Evolutionary conservation across 2,113 vertebrate species (phyloP).

Genomic region (Megalops atlanticus): DNA sequence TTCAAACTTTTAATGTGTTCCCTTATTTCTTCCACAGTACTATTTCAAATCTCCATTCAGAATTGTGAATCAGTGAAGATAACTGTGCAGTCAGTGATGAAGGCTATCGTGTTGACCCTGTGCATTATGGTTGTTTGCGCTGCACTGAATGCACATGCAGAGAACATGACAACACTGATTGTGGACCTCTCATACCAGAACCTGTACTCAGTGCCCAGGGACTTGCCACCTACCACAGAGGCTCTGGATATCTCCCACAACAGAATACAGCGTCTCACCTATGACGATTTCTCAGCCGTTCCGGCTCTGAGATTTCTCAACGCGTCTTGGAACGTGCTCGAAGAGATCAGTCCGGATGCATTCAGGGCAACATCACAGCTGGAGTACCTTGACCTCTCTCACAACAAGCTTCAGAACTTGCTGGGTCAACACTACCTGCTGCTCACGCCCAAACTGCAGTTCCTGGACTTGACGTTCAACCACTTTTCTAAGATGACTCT

Average conservation of each 20-base stretch:
- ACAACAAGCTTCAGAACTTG: slow-evolving; percentile 75
- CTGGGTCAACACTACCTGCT: slow-evolving; percentile 61
- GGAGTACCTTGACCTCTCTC: slow-evolving; percentile 79
- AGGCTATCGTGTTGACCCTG: background rate
- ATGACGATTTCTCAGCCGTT: background rate
- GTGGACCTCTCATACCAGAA: background rate
- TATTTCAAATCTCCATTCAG: background rate
- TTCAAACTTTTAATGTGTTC: background rate
- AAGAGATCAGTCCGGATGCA: slow-evolving; percentile 58
- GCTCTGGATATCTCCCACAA: slow-evolving; percentile 3
- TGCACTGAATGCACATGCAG: background rate
- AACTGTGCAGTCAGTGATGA: background rate
- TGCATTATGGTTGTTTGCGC: background rate
- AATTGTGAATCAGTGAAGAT: no score
- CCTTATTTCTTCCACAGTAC: background rate
- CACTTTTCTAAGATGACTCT: slow-evolving; percentile 69
- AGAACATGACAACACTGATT: background rate
- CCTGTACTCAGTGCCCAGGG: background rate
- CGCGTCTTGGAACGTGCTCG: slow-evolving; percentile 77
- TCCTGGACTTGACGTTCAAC: slow-evolving; percentile 81
- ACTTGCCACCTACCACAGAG: background rate
- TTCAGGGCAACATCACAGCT: slow-evolving; percentile 73
- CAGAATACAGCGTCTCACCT: background rate
- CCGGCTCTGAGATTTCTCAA: slow-evolving; percentile 71
- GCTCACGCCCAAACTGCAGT: slow-evolving; percentile 55